These are phyloP conservation scores for Tamandua tetradactyla DNA, from an alignment of 2,797 vertebrate genomes.

Conservation along the genomic window DNA sequence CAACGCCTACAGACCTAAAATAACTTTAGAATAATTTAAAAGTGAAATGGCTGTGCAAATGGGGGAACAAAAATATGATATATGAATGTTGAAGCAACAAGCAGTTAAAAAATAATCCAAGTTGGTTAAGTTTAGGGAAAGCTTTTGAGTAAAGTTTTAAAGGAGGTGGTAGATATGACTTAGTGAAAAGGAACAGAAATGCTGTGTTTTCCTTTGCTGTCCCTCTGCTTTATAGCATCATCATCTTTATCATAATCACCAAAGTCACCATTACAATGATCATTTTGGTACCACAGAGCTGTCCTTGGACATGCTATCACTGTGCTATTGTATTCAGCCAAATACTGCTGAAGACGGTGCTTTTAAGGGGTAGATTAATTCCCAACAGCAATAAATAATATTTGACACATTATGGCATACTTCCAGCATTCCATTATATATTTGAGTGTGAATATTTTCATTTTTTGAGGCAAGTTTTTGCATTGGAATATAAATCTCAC, in stretches of 20 bases:
- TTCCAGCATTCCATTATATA: neutral
- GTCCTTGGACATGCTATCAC: neutral
- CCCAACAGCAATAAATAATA: neutral
- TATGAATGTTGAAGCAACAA: neutral
- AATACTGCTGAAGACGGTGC: neutral
- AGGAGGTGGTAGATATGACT: neutral
- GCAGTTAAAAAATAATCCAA: neutral
- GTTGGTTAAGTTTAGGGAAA: neutral
- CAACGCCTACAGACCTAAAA: neutral
- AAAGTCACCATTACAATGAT: neutral
- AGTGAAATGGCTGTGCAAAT: neutral
- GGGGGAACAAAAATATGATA: neutral
- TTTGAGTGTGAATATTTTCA: slow-evolving; percentile 14
- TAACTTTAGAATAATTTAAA: slow-evolving; percentile 41
- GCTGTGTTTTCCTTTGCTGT: neutral
- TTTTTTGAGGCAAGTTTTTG: slow-evolving; percentile 4
- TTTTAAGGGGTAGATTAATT: slow-evolving; percentile 34
- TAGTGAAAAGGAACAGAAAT: neutral
- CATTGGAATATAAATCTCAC: slow-evolving; percentile 17
- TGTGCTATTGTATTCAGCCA: neutral
- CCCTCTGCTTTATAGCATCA: neutral
- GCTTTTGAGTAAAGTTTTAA: neutral
- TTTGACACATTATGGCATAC: neutral
- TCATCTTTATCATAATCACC: neutral
- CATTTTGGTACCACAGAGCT: neutral